Evolutionary conservation across 2,888 invertebrate species (phyloP).

Genomic region (Metopia argyrocephala): DNA sequence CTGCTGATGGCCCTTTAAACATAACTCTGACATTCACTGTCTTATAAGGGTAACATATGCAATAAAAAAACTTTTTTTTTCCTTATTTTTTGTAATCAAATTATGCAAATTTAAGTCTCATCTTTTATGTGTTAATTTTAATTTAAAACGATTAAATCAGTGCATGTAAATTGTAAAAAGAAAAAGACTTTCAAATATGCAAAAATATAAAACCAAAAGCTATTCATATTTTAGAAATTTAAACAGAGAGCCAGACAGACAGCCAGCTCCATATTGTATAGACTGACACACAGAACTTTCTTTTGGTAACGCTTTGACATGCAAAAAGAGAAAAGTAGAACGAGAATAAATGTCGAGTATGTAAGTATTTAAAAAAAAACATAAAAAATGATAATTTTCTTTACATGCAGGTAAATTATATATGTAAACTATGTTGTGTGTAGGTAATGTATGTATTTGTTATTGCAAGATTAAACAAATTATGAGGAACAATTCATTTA

Average conservation of each 20-base stretch:
- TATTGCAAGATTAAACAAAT: constrained; percentile 54
- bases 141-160: background rate
- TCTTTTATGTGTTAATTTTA: background rate
- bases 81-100: no score
- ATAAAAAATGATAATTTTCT: background rate
- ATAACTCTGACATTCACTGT: background rate
- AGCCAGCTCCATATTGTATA: background rate
- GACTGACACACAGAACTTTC: constrained; percentile 13
- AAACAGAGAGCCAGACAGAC: background rate
- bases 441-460: constrained; percentile 3
- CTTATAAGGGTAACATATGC: background rate
- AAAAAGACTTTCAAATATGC: background rate
- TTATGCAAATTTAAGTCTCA: background rate
- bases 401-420: background rate
- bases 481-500: constrained; percentile 58
- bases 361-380: no score
- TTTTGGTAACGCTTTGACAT: constrained; percentile 38
- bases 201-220: background rate
- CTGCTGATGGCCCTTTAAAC: background rate
- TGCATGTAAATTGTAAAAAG: background rate
- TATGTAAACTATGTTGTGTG: constrained; percentile 33
- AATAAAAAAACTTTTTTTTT: no score
- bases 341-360: background rate
- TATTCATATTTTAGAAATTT: background rate
- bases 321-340: background rate